These are phyloP conservation scores for Pteruthius melanotis DNA, from an alignment of 2,113 vertebrate genomes.

Conservation along the genomic window DNA sequence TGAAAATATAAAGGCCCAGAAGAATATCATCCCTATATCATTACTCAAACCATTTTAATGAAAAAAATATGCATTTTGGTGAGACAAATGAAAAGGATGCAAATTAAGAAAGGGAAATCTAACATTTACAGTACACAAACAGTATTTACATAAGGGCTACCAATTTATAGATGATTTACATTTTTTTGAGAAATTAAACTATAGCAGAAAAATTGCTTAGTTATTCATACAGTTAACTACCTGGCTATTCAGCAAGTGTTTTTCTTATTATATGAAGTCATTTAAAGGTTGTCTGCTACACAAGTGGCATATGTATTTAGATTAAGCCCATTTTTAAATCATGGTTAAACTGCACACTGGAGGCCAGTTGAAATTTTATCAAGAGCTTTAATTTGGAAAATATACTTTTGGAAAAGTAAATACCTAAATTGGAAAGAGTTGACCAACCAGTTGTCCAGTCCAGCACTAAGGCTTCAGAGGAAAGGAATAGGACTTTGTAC, in stretches of 20 bases:
- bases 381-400: neutral
- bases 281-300: neutral
- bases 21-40: neutral
- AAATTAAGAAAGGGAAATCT: constrained; percentile 40
- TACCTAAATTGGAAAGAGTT: neutral
- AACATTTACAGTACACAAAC: neutral
- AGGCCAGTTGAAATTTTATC: neutral
- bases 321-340: neutral
- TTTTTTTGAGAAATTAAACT: neutral
- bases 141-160: neutral
- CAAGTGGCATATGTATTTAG: neutral
- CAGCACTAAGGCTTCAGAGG: neutral
- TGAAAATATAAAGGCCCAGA: neutral
- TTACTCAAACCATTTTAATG: constrained; percentile 22
- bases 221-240: constrained; percentile 32
- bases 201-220: neutral
- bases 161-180: constrained; percentile 5
- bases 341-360: neutral
- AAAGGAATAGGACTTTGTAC: neutral
- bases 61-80: constrained; percentile 39
- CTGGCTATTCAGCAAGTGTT: neutral
- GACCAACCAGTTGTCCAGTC: neutral
- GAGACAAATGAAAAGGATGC: constrained; percentile 9
- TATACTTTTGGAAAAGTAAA: neutral
- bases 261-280: neutral